Conservation (phyloP, 1,140 invertebrate species). For the Acromyrmex echinatior region DNA sequence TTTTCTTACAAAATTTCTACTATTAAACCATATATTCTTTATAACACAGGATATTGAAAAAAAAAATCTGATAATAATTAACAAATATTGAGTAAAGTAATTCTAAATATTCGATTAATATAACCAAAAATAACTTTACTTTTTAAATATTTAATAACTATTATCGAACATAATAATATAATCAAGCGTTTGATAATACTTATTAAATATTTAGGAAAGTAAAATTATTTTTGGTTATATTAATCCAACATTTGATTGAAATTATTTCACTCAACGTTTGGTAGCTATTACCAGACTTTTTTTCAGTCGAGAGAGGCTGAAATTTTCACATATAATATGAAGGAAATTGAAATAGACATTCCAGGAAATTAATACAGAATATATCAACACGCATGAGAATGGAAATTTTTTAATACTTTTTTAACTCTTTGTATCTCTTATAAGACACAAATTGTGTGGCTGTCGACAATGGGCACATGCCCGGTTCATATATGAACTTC, state of each 20-base stretch:
- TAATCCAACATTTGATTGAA: too few relatives aligned
- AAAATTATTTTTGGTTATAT: too few relatives aligned
- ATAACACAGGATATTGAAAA: not conserved
- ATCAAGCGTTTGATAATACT: too few relatives aligned
- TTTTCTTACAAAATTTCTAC: not conserved
- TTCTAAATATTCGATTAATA: too few relatives aligned
- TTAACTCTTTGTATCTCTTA: slow-evolving; percentile 20
- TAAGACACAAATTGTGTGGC: slow-evolving; percentile 24
- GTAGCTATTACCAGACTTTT: too few relatives aligned
- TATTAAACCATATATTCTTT: not conserved
- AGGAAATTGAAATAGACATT: slow-evolving; percentile 28
- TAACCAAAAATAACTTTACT: too few relatives aligned
- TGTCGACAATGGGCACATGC: slow-evolving; percentile 25
- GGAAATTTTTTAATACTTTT: slow-evolving; percentile 40
- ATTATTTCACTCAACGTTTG: too few relatives aligned
- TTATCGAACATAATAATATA: too few relatives aligned
- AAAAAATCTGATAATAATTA: too few relatives aligned
- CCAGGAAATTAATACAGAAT: slow-evolving; percentile 32
- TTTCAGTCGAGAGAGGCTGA: not conserved
- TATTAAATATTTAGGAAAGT: too few relatives aligned
- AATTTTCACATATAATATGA: not conserved
- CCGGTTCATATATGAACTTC: slow-evolving; percentile 30
- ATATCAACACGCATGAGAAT: slow-evolving; percentile 1
- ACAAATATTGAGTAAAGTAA: too few relatives aligned
- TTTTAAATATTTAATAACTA: too few relatives aligned